Evolutionary conservation across 2,888 invertebrate genomes (phyloP), one percentile per base, ranked within the genome.

Genomic region (Ophioninae sp.): DNA sequence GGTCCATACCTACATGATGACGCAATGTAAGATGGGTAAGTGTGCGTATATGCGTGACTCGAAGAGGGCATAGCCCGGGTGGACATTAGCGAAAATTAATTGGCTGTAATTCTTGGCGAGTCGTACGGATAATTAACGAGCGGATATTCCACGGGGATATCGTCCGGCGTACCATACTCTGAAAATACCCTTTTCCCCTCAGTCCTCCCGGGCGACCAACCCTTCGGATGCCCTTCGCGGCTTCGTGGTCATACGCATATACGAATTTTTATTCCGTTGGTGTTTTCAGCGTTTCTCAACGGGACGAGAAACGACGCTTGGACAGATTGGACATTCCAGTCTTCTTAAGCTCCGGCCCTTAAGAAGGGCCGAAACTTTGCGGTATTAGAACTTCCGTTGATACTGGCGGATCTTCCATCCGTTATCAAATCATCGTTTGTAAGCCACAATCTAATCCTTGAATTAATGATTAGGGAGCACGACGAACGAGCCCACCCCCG

Each of bases 371-470:
- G 20, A 69, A 30, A 56, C 68, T 56, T 22, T 37, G 61, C 10
- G 30, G 58, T 58, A 41, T 76, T 78, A 71, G 63, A 17, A 56
- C 22, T 44, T 37, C 61, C 13, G 58, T 64, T 78, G 17, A 39
- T 58, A 67, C 74, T 64, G 72, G 58, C 65, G 63, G 37, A 65
- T 88, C 87, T 86, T 87, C 85, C 86, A 88, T 87, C 88, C 89
- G 91, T 91, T 92, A 92, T 92, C 90, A 92, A 92, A 92, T 92
- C 88, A 89, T 92, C 93, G 90, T 93, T 92, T 92, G 90, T 92
- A 91, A 90, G 88, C 90, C n/a, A n/a, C n/a, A n/a, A 86, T 88
- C 89, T 92, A 92, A 92, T 92, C 92, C 91, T 88, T 89, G 90
- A 92, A 92, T 93, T 92, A 93, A 92, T 92, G 92, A 91, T 92